phyloP scores from a whole-genome alignment of 2,113 vertebrate species.

The Isichthys henryi region DNA sequence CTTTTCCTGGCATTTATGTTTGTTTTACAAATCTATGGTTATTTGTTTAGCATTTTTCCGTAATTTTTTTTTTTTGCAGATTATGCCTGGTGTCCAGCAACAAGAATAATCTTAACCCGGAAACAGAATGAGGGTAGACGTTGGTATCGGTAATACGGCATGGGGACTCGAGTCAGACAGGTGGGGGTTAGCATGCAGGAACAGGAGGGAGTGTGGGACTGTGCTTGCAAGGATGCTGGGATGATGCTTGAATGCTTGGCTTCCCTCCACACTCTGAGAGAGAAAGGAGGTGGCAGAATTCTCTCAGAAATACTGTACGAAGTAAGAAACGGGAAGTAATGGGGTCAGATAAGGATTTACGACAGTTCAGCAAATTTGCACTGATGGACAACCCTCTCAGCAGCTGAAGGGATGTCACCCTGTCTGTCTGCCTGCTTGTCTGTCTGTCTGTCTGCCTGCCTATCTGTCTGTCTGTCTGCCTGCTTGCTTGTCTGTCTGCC shows the following conservation, averaged over 20 bases:
- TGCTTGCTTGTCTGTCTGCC: background rate
- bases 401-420: background rate
- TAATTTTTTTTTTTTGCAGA: background rate
- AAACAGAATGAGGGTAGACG: background rate
- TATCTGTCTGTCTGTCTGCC: background rate
- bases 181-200: background rate
- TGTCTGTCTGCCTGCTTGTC: background rate
- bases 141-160: background rate
- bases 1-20: background rate
- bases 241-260: conserved; percentile 65
- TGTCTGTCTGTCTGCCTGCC: background rate
- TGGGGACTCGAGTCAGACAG: background rate
- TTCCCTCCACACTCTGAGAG: conserved; percentile 52
- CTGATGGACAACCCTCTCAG: background rate
- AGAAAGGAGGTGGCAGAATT: conserved; percentile 13
- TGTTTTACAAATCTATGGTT: background rate
- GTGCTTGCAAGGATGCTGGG: conserved; percentile 11
- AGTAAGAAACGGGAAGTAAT: background rate
- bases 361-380: background rate
- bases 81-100: background rate
- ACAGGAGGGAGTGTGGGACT: background rate
- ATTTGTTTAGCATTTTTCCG: background rate
- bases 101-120: background rate
- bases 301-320: background rate
- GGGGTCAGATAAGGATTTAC: background rate